Percentiles rank a stretch among this genome's conserved stretches.
phyloP scores from a whole-genome alignment of 1,140 invertebrate genomes.

The Oscheius sp. region DNA sequence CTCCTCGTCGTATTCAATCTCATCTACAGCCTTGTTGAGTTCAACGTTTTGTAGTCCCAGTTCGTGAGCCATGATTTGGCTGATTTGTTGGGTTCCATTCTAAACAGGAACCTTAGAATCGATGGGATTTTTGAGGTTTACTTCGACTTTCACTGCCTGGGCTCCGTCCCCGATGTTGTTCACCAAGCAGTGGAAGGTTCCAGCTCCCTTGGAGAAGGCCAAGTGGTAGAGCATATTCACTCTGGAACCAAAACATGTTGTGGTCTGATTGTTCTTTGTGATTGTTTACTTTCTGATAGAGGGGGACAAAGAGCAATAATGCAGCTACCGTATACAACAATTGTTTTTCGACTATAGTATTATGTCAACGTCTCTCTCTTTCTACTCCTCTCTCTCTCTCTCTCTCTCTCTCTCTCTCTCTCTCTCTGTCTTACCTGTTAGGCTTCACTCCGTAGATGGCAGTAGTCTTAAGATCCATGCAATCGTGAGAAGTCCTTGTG shows the following conservation, averaged over 20 bases:
- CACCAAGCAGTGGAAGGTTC: constrained; percentile 17
- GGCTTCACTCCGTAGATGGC: constrained; percentile 31
- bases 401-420: not conserved
- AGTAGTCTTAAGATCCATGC: constrained; percentile 17
- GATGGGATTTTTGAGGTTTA: not conserved
- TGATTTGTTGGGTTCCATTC: constrained; percentile 30
- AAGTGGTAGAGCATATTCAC: constrained; percentile 28
- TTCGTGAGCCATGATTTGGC: constrained; percentile 8
- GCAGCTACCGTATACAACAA: not conserved
- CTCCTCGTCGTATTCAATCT: not conserved
- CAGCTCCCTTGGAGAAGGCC: constrained; percentile 21
- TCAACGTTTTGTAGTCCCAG: not conserved
- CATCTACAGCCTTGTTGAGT: constrained; percentile 26
- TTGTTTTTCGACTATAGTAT: not conserved
- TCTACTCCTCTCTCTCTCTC: not conserved
- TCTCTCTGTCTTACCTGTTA: constrained; percentile 13
- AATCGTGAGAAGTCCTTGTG: constrained; percentile 14
- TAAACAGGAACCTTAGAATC: constrained; percentile 1
- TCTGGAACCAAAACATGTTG: too few species aligned
- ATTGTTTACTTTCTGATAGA: too few species aligned
- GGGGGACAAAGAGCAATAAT: too few species aligned
- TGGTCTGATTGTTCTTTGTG: too few species aligned
- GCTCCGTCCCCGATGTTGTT: constrained; percentile 22
- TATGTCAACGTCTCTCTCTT: not conserved
- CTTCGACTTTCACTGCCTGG: constrained; percentile 27